Evolutionary conservation across 1,140 invertebrate genomes (phyloP).

Genomic region (Ostrea denselamellosa): DNA sequence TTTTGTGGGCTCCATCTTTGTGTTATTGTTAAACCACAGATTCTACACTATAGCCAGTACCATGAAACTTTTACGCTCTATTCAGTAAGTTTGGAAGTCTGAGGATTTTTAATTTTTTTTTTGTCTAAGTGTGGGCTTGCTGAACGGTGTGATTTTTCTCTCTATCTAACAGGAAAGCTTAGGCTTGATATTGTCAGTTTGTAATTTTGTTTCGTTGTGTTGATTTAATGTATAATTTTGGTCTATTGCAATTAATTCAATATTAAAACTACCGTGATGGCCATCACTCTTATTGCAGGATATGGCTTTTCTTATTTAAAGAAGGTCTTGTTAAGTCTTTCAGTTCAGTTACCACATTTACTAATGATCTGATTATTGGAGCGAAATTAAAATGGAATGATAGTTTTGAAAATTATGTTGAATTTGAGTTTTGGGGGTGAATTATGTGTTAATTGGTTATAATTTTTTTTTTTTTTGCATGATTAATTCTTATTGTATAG

Average conservation of each 20-base stretch:
- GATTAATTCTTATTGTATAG: neutral
- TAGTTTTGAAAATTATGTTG: neutral
- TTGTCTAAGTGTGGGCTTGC: conserved; percentile 2
- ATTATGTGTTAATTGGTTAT: neutral
- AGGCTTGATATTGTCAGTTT: neutral
- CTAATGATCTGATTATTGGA: neutral
- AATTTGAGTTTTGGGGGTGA: neutral
- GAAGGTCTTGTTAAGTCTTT: too few relatives aligned
- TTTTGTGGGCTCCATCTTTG: conserved; percentile 19
- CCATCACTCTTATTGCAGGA: neutral
- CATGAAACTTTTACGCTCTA: conserved; percentile 68
- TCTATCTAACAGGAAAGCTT: conserved; percentile 17
- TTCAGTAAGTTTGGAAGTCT: conserved; percentile 70
- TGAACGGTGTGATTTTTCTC: conserved; percentile 35
- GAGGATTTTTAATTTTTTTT: conserved; percentile 25
- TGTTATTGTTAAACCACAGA: conserved; percentile 58
- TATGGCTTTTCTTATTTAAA: neutral
- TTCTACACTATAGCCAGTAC: conserved; percentile 74
- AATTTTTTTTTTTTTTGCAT: conserved; percentile 11
- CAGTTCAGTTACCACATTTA: too few relatives aligned
- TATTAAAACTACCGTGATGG: neutral
- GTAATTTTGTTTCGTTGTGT: conserved; percentile 19
- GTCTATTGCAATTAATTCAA: neutral
- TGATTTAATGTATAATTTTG: neutral
- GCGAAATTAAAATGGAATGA: neutral